Evolutionary conservation across 2,797 vertebrate genomes (phyloP).

Genomic region (Onychomys arenicola): DNA sequence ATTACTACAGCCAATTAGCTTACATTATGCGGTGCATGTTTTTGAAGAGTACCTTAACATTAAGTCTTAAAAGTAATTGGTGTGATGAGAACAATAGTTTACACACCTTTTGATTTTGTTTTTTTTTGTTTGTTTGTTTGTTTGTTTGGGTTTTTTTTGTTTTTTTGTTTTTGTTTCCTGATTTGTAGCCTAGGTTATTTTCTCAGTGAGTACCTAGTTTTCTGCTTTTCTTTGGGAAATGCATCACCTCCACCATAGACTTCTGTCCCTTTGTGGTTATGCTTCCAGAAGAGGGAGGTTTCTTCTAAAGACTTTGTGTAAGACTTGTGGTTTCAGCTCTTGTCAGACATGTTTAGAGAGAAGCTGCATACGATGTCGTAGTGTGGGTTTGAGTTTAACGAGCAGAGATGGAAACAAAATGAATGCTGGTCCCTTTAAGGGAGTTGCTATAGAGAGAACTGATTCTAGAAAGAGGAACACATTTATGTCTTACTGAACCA

Average conservation of each 20-base stretch:
- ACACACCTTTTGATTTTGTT: neutral
- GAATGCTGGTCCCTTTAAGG: neutral
- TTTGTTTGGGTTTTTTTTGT: too few species aligned
- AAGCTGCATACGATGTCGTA: neutral
- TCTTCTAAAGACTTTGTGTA: slow-evolving; percentile 4
- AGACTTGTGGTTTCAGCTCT: slow-evolving; percentile 6
- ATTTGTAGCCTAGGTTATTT: neutral
- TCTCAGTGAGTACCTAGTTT: neutral
- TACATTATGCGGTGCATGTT: slow-evolving; percentile 35
- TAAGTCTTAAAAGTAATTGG: slow-evolving; percentile 4
- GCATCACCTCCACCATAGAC: neutral
- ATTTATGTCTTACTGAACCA: slow-evolving; percentile 36
- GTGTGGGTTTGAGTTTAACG: slow-evolving; percentile 54
- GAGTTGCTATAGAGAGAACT: slow-evolving; percentile 46
- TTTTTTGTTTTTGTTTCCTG: neutral
- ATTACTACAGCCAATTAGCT: slow-evolving; percentile 27
- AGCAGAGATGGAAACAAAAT: slow-evolving; percentile 49
- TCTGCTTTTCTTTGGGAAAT: slow-evolving; percentile 4
- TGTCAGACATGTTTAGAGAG: neutral
- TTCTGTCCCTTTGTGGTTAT: slow-evolving; percentile 18
- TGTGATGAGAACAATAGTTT: neutral
- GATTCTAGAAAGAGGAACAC: slow-evolving; percentile 61
- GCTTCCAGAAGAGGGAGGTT: slow-evolving; percentile 35
- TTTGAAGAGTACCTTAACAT: slow-evolving; percentile 2
- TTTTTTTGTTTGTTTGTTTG: too few species aligned